These are phyloP conservation scores for Callimorpha dominula DNA, from an alignment of 2,888 invertebrate genomes.

Conservation along the genomic window DNA sequence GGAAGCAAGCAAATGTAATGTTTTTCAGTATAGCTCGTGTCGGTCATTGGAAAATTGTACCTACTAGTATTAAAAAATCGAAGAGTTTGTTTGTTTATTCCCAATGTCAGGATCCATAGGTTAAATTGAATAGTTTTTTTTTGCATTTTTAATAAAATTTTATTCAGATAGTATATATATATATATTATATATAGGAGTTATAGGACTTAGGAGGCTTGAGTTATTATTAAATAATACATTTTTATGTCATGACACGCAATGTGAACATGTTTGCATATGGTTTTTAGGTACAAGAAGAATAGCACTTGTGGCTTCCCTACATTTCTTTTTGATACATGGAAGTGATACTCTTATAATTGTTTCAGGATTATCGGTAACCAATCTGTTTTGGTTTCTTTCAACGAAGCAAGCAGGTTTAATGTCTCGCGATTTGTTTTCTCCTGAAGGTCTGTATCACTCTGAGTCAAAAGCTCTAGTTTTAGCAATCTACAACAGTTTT, in stretches of 20 bases:
- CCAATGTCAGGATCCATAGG: too few species aligned
- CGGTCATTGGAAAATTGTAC: too few species aligned
- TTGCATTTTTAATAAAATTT: too few species aligned
- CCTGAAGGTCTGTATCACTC: neutral
- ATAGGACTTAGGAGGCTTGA: too few species aligned
- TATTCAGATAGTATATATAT: too few species aligned
- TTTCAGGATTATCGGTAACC: neutral
- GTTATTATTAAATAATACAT: too few species aligned
- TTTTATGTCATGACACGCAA: neutral
- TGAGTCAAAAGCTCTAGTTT: neutral
- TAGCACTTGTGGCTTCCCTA: neutral
- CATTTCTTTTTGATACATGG: neutral
- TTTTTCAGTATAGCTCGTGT: too few species aligned
- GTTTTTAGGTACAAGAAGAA: neutral
- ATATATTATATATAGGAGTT: too few species aligned
- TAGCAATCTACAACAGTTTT: neutral
- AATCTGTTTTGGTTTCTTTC: neutral
- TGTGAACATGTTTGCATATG: neutral
- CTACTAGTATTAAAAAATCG: too few species aligned
- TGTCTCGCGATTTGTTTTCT: neutral
- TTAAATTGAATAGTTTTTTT: too few species aligned
- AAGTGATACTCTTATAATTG: neutral
- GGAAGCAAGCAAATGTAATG: too few species aligned
- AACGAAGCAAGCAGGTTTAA: neutral
- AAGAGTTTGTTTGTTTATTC: too few species aligned